A percentile compares a stretch with the other conserved stretches of the same genome.
phyloP scores from a whole-genome alignment of 2,797 vertebrate species.

The Galago senegalensis region DNA sequence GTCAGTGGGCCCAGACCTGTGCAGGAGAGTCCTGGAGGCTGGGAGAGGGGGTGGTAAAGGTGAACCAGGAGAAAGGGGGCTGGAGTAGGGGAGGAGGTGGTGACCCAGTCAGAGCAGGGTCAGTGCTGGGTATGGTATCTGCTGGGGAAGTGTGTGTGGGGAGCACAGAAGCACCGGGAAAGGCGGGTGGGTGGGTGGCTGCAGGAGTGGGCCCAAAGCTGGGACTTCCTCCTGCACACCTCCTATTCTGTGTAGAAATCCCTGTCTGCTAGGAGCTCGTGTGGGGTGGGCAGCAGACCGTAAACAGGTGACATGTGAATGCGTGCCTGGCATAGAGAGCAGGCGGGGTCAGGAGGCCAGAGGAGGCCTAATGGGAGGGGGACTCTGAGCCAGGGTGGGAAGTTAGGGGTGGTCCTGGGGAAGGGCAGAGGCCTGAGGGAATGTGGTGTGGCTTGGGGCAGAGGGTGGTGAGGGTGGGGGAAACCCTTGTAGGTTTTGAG shows the following conservation, averaged over 20 bases:
- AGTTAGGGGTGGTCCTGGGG: background rate
- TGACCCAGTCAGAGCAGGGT: background rate
- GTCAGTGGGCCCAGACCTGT: background rate
- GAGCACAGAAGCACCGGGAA: background rate
- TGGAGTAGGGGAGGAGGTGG: background rate
- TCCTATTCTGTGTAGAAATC: too few species aligned
- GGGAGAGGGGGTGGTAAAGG: background rate
- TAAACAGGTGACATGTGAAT: background rate
- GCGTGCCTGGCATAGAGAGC: background rate
- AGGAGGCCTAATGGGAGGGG: background rate
- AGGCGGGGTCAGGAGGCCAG: background rate
- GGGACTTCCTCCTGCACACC: background rate
- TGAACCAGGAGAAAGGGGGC: background rate
- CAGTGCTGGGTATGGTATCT: background rate
- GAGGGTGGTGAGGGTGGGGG: background rate
- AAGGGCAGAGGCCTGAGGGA: background rate
- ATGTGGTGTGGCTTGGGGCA: background rate
- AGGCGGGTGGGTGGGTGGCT: background rate
- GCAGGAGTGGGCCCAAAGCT: background rate
- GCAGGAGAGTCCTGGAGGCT: background rate
- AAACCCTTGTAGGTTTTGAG: background rate
- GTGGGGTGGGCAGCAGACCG: background rate
- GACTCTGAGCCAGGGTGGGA: background rate
- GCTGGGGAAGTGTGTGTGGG: background rate
- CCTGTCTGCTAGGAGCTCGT: fast-evolving